Conservation (phyloP, 2,888 invertebrate genomes). For the Cosmia trapezina region DNA sequence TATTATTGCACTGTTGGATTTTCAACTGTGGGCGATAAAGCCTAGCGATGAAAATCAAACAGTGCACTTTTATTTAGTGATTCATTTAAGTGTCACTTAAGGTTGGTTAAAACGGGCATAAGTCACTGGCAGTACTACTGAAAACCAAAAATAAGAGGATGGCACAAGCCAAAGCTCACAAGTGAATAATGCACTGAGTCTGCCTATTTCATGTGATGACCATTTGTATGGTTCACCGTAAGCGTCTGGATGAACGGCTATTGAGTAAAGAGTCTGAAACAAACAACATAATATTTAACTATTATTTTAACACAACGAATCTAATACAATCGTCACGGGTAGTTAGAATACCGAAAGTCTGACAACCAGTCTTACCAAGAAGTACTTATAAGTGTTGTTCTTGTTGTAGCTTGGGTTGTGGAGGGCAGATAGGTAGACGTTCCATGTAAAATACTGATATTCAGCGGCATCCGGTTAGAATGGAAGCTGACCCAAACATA, state of each 20-base stretch:
- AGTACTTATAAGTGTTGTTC: neutral
- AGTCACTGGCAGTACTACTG: neutral
- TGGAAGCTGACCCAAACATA: neutral
- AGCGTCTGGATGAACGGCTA: slow-evolving; percentile 80
- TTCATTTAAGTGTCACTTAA: no score
- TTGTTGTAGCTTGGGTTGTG: neutral
- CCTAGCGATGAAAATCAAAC: no score
- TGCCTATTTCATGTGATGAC: slow-evolving; percentile 83
- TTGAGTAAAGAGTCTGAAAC: slow-evolving; percentile 82
- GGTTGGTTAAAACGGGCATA: neutral
- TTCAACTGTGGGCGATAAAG: no score
- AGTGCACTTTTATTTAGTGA: no score
- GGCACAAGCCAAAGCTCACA: slow-evolving; percentile 70
- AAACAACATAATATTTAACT: neutral
- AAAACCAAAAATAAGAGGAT: neutral
- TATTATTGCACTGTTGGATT: no score
- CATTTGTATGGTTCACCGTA: slow-evolving; percentile 84
- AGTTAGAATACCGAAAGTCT: neutral
- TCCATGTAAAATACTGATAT: neutral
- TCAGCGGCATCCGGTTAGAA: neutral
- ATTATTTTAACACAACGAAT: neutral
- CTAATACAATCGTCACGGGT: neutral
- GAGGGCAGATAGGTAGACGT: no score
- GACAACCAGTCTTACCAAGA: neutral
- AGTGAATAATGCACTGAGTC: slow-evolving; percentile 77